A percentile compares a stretch with the other conserved stretches of the same genome.
Evolutionary conservation across 1,140 invertebrate genomes (phyloP).

Genomic region (Tachypleus tridentatus): DNA sequence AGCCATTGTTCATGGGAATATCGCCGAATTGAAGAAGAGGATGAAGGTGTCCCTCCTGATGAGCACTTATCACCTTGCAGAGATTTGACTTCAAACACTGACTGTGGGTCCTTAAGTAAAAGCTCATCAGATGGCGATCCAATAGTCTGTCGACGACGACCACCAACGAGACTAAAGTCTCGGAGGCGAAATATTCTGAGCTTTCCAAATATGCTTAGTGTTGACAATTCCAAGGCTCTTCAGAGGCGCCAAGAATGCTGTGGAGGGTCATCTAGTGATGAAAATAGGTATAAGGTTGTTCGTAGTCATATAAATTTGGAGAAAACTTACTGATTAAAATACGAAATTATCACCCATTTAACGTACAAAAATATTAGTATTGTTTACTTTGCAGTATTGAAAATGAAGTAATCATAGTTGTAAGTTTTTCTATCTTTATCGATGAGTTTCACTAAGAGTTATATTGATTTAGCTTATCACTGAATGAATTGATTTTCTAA

Average conservation of each 20-base stretch:
- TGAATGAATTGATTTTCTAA: too few relatives aligned
- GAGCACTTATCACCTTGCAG: conserved; percentile 13
- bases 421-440: not conserved
- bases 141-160: conserved; percentile 24
- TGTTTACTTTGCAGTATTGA: too few relatives aligned
- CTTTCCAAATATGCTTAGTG: conserved; percentile 47
- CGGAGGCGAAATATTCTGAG: conserved; percentile 35
- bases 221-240: conserved; percentile 33
- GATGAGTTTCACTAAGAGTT: not conserved
- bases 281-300: conserved; percentile 44
- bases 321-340: too few relatives aligned
- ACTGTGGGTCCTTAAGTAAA: conserved; percentile 35
- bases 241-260: conserved; percentile 61
- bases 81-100: conserved; percentile 25
- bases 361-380: too few relatives aligned
- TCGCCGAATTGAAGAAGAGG: conserved; percentile 1
- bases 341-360: too few relatives aligned
- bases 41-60: conserved; percentile 12
- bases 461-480: not conserved
- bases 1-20: too few relatives aligned
- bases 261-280: conserved; percentile 69
- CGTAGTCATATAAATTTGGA: too few relatives aligned
- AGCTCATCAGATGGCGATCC: conserved; percentile 35
- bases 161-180: conserved; percentile 33
- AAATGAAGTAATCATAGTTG: not conserved